Base-by-base conservation (phyloP, 2,888 invertebrate species). In the Drosophila hamatofila region DNA sequence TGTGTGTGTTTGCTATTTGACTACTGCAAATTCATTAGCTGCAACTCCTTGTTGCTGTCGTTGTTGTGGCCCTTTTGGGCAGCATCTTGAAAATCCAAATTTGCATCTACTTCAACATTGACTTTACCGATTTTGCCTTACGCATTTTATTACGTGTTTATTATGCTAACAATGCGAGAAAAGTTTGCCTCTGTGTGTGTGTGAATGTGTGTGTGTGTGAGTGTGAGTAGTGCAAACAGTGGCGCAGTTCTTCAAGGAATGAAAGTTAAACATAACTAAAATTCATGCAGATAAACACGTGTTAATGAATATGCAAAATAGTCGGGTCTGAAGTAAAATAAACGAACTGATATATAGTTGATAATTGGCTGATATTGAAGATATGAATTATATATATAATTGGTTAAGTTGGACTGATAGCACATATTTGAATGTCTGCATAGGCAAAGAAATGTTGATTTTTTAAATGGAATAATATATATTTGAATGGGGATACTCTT, bases 151-250 rank as follows among this genome's bases (percentile, higher is more conserved):
- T 75, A 88, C 73, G 89, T 84, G 84, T 84, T 84, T 84, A 84
- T 88, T 84, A 84, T 88, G 89, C 84, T 72, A 84, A 84, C 84
- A 84, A 84, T 84, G 87, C 76, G 81, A 72, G 84, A 65, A 81
- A 78, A 88, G 68, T 88, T 78, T 78, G 5, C 4, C 8, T 9
- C 4, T 21, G 9, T 30, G 27, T 21, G n/a, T 44, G 51, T n/a
- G 7, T 27, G 18, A 18, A 18, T 27, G 18, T 48, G 55, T 16
- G 41, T 41, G 35, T 30, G 9, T 58, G 58, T 52, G 56, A 48
- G 46, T 49, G 68, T 54, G 21, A 46, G 52, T 35, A 39, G 39
- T 39, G 75, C 54, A 66, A 70, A 75, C 75, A 77, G 62, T 67
- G 63, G 61, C 58, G 39, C 37, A 51, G 42, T 51, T 60, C 30